Evolutionary conservation across 2,888 invertebrate genomes (phyloP).

Genomic region (Hypomecis punctinalis): DNA sequence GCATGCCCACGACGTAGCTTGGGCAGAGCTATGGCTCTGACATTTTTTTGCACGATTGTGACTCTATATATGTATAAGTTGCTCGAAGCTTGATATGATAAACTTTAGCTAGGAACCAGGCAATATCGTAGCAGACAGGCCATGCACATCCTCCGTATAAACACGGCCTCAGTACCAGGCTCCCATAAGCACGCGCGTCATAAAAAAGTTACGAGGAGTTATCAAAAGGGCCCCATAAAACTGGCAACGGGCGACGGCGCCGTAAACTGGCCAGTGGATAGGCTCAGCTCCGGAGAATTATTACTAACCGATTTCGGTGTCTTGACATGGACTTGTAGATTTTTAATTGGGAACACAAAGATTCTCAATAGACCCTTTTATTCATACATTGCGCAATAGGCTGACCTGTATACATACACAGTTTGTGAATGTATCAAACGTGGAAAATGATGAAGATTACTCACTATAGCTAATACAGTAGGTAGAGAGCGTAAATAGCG

Average conservation of each 20-base stretch:
- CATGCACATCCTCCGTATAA: constrained; percentile 47
- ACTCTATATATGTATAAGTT: too few species aligned
- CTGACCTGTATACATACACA: too few species aligned
- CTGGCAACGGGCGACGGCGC: constrained; percentile 57
- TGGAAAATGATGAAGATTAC: too few species aligned
- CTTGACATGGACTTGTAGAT: not conserved
- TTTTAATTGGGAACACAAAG: not conserved
- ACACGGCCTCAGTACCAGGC: constrained; percentile 62
- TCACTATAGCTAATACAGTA: too few species aligned
- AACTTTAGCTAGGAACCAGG: constrained; percentile 4
- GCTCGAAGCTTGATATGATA: not conserved
- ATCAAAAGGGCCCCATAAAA: constrained; percentile 75
- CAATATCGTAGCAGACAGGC: constrained; percentile 22
- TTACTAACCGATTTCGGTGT: constrained; percentile 1
- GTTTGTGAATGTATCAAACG: too few species aligned
- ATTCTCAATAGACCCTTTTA: not conserved
- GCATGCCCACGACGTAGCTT: too few species aligned
- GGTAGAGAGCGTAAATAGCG: too few species aligned
- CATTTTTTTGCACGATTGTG: too few species aligned
- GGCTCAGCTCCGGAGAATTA: constrained; percentile 14
- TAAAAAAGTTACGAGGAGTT: constrained; percentile 77
- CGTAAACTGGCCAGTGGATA: constrained; percentile 62
- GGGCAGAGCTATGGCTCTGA: too few species aligned
- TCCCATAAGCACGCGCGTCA: constrained; percentile 67
- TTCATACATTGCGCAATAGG: too few species aligned